A percentile compares a stretch with the other conserved stretches of the same genome.
phyloP scores from a whole-genome alignment of 2,797 vertebrate species.

The Lycodopsis pacificus region DNA sequence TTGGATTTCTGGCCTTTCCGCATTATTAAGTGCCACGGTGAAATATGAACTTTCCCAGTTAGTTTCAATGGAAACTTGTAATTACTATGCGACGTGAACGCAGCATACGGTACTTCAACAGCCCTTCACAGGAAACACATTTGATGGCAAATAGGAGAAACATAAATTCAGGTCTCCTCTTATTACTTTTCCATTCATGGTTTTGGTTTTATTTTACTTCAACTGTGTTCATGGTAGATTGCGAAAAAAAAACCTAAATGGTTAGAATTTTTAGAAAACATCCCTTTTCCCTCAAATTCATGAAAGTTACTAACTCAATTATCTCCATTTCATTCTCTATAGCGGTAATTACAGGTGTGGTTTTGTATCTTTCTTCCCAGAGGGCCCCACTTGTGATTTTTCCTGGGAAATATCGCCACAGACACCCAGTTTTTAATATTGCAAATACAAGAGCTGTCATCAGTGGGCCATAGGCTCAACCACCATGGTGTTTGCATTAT shows the following conservation, averaged over 20 bases:
- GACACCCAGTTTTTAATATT: not conserved
- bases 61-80: not conserved
- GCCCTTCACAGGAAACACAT: not conserved
- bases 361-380: not conserved
- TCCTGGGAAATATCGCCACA: not conserved
- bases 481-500: too few relatives aligned
- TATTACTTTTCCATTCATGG: not conserved
- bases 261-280: not conserved
- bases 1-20: not conserved
- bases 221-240: not conserved
- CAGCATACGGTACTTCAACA: not conserved
- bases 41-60: not conserved
- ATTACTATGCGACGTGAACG: not conserved
- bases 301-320: not conserved
- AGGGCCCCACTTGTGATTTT: not conserved
- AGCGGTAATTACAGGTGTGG: not conserved
- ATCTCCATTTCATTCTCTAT: not conserved
- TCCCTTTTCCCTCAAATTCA: not conserved
- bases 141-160: not conserved
- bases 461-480: not conserved
- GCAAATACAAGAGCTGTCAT: not conserved
- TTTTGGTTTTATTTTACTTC: not conserved
- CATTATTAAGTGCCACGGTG: not conserved
- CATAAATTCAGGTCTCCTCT: not conserved
- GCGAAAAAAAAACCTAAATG: not conserved